phyloP scores from a whole-genome alignment of 2,888 invertebrate genomes.

The Temnothorax unifasciatus region DNA sequence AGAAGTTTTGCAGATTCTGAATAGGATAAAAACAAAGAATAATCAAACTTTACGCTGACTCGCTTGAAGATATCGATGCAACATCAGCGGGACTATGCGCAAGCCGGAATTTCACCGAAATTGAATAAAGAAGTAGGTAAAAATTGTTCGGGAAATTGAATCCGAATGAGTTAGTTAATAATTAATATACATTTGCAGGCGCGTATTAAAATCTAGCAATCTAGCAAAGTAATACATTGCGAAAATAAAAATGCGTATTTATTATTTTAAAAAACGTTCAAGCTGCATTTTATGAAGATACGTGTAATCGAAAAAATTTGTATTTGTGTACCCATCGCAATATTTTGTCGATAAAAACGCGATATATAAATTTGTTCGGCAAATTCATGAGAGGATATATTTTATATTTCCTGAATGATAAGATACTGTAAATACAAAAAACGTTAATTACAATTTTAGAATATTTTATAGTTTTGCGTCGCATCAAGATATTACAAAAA shows the following conservation, averaged over 20 bases:
- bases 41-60: slow-evolving; percentile 29
- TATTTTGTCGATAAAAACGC: neutral
- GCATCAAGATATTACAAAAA: neutral
- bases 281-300: neutral
- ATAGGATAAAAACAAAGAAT: neutral
- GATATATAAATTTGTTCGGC: neutral
- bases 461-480: neutral
- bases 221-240: neutral
- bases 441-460: neutral
- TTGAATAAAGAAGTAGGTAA: slow-evolving; percentile 7
- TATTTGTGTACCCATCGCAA: neutral
- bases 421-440: neutral
- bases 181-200: neutral
- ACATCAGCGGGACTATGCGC: neutral
- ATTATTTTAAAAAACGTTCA: too few species aligned
- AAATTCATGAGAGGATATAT: neutral
- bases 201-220: neutral
- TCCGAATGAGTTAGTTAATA: neutral
- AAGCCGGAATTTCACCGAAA: neutral
- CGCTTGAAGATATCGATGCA: slow-evolving; percentile 1
- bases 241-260: neutral
- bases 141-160: slow-evolving; percentile 4
- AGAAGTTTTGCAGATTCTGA: slow-evolving; percentile 28
- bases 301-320: neutral
- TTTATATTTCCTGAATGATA: neutral